Conservation (phyloP, 2,113 vertebrate genomes). For the Crypturellus undulatus region DNA sequence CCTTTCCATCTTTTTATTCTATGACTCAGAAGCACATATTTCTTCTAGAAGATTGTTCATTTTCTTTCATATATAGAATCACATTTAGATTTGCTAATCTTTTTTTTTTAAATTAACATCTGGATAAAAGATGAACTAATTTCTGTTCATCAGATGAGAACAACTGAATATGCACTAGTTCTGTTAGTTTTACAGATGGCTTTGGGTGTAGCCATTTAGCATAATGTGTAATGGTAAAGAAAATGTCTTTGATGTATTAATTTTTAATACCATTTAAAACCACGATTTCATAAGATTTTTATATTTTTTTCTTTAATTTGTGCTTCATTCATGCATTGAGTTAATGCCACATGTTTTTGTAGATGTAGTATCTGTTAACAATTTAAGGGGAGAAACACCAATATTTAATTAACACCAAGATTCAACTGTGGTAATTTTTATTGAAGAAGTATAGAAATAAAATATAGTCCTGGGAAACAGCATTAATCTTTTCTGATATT, state of each 20-base stretch:
- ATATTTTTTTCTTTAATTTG: neutral
- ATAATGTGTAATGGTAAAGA: neutral
- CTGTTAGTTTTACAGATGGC: neutral
- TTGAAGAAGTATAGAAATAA: neutral
- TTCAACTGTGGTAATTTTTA: neutral
- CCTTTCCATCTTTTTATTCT: neutral
- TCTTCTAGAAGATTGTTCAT: neutral
- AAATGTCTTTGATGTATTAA: neutral
- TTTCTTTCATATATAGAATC: neutral
- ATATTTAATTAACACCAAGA: neutral
- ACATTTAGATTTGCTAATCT: neutral
- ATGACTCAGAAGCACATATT: neutral
- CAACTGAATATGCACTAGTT: neutral
- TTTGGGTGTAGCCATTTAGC: neutral
- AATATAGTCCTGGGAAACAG: neutral
- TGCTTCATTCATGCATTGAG: neutral
- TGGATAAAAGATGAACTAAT: neutral
- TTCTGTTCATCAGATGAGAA: neutral
- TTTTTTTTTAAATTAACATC: neutral
- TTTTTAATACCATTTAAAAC: neutral
- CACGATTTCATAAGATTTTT: neutral
- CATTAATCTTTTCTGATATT: neutral
- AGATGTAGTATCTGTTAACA: neutral
- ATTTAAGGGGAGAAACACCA: neutral
- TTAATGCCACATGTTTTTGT: neutral